Conservation (phyloP, 23 tunicate species). For the Styela clava region DNA sequence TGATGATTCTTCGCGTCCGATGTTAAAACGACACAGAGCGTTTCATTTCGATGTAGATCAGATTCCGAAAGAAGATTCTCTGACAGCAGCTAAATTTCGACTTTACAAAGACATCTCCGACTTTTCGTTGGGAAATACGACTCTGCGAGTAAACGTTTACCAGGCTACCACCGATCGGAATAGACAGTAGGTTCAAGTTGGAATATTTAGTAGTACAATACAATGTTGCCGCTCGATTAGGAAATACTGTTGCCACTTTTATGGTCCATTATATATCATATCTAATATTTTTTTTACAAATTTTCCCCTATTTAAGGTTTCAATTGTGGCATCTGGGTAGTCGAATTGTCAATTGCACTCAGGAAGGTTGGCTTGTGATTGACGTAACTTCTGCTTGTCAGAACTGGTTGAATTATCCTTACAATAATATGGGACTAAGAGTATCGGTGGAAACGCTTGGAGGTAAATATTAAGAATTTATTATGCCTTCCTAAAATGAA, state of each 20-base stretch:
- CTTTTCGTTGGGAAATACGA: conserved; percentile 31
- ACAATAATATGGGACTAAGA: conserved; percentile 57
- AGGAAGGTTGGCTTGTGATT: conserved; percentile 81
- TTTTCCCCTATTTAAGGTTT: not conserved
- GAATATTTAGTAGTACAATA: too few species aligned
- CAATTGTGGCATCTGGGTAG: conserved; percentile 37
- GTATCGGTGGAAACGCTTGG: conserved; percentile 74
- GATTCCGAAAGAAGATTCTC: conserved; percentile 27
- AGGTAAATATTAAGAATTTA: conserved; percentile 24
- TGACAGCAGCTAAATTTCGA: conserved; percentile 70
- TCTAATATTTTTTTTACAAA: not conserved
- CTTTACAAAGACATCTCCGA: conserved; percentile 58
- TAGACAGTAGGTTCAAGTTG: conserved; percentile 21
- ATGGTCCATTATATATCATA: not conserved
- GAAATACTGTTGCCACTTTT: too few species aligned
- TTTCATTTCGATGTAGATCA: conserved; percentile 54
- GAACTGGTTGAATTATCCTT: conserved; percentile 56
- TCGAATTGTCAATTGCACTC: conserved; percentile 36
- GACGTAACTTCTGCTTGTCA: conserved; percentile 51
- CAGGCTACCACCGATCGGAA: conserved; percentile 27
- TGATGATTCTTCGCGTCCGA: conserved; percentile 3
- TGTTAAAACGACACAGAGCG: conserved; percentile 51
- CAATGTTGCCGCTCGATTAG: too few species aligned
- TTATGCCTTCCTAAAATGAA: conserved; percentile 4
- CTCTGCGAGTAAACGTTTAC: conserved; percentile 69